Base-by-base conservation (phyloP, 2,888 invertebrate genomes). In the Hartigia nigra region DNA sequence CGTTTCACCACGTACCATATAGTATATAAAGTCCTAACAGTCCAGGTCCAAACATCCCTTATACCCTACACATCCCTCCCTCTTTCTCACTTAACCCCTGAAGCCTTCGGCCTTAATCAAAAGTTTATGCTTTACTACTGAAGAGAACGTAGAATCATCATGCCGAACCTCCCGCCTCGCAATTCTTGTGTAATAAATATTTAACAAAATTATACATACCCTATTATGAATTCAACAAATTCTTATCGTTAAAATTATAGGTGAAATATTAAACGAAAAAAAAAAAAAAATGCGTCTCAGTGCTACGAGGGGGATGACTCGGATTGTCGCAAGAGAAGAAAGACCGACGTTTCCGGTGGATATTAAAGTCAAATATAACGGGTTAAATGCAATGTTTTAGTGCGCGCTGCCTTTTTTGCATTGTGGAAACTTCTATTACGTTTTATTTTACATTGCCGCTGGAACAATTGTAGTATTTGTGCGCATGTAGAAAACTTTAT, bases 391-490 rank as follows among this genome's bases (percentile, higher is more conserved):
- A 4, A n/a, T 4, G 4, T 14, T 69, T 14, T 69, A 3, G 2
- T n/a, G 3, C 69, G 69, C 69, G 69, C 4, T 69, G 69, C n/a
- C 69, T 69, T 69, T 69, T 69, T 23, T 69, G 69, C 69, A n/a
- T n/a, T 14, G 69, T n/a, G 69, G 69, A 69, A 23, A 4, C 69
- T 14, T 14, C 23, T 14, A n/a, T 14, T n/a, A n/a, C 81, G 78
- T 75, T 82, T 83, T 83, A 83, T 82, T 86, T 84, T 80, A 78
- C 83, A 82, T 84, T 81, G 81, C 81, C 78, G 55, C 23, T 78
- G 78, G 55, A 78, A 74, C 81, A 82, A 82, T 80, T 82, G 75
- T 69, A 70, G 78, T 76, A 77, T 80, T 76, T 81, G 77, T 76
- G 76, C 72, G 79, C 34, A 74, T 69, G 76, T 79, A 76, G 74